phyloP scores from a whole-genome alignment of 2,888 invertebrate genomes.

The Platerodrilus igneus region DNA sequence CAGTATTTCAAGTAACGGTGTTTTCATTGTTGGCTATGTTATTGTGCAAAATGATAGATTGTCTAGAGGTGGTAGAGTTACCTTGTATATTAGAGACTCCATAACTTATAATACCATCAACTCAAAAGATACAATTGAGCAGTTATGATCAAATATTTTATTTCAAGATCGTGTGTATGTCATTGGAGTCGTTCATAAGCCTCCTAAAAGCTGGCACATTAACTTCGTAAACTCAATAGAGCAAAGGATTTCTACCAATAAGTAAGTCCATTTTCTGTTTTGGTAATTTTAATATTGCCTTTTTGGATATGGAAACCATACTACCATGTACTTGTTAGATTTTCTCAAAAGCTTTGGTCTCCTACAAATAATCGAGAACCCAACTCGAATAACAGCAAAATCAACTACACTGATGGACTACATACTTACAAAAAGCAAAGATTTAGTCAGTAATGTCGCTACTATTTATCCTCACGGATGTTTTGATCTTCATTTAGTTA shows the following conservation, averaged over 20 bases:
- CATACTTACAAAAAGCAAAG: not conserved
- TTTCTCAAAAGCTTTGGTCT: conserved; percentile 6
- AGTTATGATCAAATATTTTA: too few relatives aligned
- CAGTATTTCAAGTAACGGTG: too few relatives aligned
- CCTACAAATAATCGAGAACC: conserved; percentile 3
- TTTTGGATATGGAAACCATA: conserved; percentile 2
- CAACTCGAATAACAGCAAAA: conserved; percentile 1
- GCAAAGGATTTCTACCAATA: conserved; percentile 2
- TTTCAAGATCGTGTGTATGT: too few relatives aligned
- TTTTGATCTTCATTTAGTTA: not conserved
- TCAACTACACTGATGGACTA: conserved; percentile 9
- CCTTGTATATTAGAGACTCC: too few relatives aligned
- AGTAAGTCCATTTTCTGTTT: conserved; percentile 4
- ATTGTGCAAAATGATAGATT: too few relatives aligned
- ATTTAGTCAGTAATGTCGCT: not conserved
- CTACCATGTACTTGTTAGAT: not conserved
- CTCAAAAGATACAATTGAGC: too few relatives aligned
- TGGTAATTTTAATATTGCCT: conserved; percentile 10
- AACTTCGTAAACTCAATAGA: conserved; percentile 5
- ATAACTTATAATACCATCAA: too few relatives aligned
- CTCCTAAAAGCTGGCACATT: too few relatives aligned
- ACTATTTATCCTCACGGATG: not conserved
- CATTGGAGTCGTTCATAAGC: too few relatives aligned
- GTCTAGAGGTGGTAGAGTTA: too few relatives aligned
- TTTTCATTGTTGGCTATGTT: too few relatives aligned